These are phyloP conservation scores for Aporophyla lueneburgensis DNA, from an alignment of 2,888 invertebrate species.

Conservation along the genomic window DNA sequence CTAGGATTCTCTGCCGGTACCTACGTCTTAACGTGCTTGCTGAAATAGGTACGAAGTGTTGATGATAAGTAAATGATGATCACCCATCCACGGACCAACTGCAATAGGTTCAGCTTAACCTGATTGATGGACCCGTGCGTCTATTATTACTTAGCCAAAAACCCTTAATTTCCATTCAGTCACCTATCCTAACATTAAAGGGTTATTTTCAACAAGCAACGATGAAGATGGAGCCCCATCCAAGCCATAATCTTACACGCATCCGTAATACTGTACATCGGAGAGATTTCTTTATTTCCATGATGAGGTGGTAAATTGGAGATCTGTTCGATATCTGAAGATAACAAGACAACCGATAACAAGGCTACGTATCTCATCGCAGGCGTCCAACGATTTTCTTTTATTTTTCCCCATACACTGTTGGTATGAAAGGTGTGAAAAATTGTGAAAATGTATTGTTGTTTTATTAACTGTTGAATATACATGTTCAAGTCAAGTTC, in stretches of 20 bases:
- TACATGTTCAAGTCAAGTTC: not conserved
- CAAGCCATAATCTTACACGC: conserved; percentile 16
- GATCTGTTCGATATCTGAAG: conserved; percentile 62
- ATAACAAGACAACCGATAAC: conserved; percentile 79
- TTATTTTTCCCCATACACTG: conserved; percentile 26
- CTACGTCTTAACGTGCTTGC: too few species aligned
- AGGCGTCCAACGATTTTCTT: conserved; percentile 34
- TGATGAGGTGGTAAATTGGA: conserved; percentile 57
- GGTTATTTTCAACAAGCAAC: not conserved
- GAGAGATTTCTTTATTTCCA: conserved; percentile 31
- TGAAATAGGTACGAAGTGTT: too few species aligned
- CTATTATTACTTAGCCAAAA: too few species aligned
- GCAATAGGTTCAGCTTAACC: too few species aligned
- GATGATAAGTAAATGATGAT: too few species aligned
- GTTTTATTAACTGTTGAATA: not conserved
- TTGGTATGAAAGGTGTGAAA: not conserved
- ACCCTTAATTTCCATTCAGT: too few species aligned
- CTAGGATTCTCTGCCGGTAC: too few species aligned
- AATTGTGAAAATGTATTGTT: not conserved
- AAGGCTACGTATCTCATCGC: conserved; percentile 68
- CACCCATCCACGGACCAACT: too few species aligned
- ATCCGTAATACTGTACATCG: conserved; percentile 5
- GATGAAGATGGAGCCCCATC: not conserved
- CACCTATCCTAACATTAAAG: too few species aligned
- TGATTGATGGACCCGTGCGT: too few species aligned